Conservation (phyloP, 2,113 vertebrate genomes). For the Ammodytes marinus region DNA sequence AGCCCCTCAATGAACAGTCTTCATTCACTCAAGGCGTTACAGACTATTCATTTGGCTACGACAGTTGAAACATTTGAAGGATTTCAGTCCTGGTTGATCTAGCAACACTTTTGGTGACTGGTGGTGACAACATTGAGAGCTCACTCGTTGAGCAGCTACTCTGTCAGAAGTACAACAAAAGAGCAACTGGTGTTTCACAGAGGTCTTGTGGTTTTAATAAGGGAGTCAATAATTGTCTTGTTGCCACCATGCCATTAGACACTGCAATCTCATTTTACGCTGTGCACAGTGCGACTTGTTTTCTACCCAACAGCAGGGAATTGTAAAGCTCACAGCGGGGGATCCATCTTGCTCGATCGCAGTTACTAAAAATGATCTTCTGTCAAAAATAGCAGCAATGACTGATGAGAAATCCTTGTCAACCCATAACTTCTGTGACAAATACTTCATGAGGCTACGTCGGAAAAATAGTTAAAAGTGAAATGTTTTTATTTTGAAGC, state of each 20-base stretch:
- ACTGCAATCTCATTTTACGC: not conserved
- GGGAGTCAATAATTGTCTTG: not conserved
- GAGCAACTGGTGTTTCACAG: not conserved
- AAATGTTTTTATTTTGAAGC: conserved; percentile 1
- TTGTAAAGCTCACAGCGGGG: not conserved
- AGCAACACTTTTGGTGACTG: not conserved
- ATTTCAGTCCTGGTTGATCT: not conserved
- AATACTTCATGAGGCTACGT: not conserved
- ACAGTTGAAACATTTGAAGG: not conserved
- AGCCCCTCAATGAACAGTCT: not conserved
- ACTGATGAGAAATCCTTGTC: not conserved
- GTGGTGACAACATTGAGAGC: not conserved
- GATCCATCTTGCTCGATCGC: not conserved
- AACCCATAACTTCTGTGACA: not conserved
- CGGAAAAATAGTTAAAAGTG: not conserved
- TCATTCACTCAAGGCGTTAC: not conserved
- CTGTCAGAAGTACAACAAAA: not conserved
- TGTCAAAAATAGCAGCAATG: not conserved
- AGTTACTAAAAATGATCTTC: not conserved
- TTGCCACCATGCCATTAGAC: too few relatives aligned
- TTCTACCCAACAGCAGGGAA: not conserved
- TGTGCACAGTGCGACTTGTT: not conserved
- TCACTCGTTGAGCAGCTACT: not conserved
- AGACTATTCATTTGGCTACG: not conserved
- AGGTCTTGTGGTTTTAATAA: not conserved